phyloP scores from a whole-genome alignment of 1,140 invertebrate species.

The Drosophila aff. region DNA sequence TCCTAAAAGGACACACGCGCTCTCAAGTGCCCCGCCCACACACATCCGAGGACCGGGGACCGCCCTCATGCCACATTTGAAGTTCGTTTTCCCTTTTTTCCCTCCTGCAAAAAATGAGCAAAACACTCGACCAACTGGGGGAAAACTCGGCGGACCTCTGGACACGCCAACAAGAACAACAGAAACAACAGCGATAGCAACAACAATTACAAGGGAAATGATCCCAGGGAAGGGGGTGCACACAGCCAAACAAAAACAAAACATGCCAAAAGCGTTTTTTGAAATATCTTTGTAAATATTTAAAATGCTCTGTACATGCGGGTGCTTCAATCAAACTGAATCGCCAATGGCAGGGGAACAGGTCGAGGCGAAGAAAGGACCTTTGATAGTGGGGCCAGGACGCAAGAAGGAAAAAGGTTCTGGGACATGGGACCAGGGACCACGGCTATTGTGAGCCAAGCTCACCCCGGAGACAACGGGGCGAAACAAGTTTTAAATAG shows the following conservation, averaged over 20 bases:
- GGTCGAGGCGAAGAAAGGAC: constrained; percentile 26
- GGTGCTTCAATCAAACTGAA: constrained; percentile 81
- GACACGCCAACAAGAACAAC: constrained; percentile 32
- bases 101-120: constrained; percentile 68
- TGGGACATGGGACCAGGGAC: constrained; percentile 3
- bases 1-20: constrained; percentile 81
- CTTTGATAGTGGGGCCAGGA: constrained; percentile 12
- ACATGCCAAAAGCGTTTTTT: constrained; percentile 81
- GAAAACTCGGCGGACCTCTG: constrained; percentile 43
- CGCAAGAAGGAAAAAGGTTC: constrained; percentile 19
- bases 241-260: constrained; percentile 51
- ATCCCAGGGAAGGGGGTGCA: background rate
- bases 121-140: constrained; percentile 62
- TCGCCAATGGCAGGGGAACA: constrained; percentile 38
- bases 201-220: constrained; percentile 45
- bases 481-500: constrained; percentile 75
- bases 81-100: constrained; percentile 69
- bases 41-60: constrained; percentile 3
- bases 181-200: constrained; percentile 24
- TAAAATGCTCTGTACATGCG: constrained; percentile 81
- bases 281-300: constrained; percentile 84
- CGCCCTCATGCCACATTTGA: constrained; percentile 71
- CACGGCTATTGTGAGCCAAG: constrained; percentile 29
- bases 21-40: constrained; percentile 58
- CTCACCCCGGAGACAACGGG: background rate